phyloP scores from a whole-genome alignment of 2,113 vertebrate species.

The Lepus timidus region DNA sequence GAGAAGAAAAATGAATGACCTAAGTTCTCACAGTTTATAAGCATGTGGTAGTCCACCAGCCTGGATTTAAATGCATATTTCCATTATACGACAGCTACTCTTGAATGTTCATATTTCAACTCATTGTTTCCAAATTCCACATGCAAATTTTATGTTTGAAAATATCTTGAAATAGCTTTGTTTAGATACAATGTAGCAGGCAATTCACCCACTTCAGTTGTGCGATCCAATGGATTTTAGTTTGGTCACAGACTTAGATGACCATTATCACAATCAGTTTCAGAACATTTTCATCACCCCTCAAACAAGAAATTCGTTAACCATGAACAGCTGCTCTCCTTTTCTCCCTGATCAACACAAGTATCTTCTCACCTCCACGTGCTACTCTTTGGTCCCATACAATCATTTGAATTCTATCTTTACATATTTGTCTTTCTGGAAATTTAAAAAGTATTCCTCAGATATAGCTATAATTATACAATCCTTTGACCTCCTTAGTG shows the following conservation, averaged over 20 bases:
- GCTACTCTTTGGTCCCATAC: not conserved
- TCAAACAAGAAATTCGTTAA: not conserved
- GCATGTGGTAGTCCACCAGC: not conserved
- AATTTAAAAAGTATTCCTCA: not conserved
- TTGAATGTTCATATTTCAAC: not conserved
- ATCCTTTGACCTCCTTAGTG: not conserved
- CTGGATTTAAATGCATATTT: constrained; percentile 25
- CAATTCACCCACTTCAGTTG: not conserved
- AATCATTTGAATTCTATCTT: not conserved
- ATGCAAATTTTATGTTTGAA: constrained; percentile 5
- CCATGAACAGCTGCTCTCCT: too few species aligned
- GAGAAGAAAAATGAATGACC: not conserved
- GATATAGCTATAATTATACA: not conserved
- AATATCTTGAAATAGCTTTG: not conserved
- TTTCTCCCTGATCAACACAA: not conserved
- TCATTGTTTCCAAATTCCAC: not conserved
- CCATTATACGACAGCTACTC: not conserved
- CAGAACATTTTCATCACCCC: not conserved
- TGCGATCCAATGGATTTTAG: not conserved
- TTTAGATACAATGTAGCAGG: not conserved
- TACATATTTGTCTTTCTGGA: not conserved
- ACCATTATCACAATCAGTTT: not conserved
- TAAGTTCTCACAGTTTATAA: not conserved
- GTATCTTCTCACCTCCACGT: not conserved
- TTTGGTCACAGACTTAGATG: not conserved